Evolutionary conservation across 2,797 vertebrate genomes (phyloP).

Genomic region (Toxotes lorentzi): DNA sequence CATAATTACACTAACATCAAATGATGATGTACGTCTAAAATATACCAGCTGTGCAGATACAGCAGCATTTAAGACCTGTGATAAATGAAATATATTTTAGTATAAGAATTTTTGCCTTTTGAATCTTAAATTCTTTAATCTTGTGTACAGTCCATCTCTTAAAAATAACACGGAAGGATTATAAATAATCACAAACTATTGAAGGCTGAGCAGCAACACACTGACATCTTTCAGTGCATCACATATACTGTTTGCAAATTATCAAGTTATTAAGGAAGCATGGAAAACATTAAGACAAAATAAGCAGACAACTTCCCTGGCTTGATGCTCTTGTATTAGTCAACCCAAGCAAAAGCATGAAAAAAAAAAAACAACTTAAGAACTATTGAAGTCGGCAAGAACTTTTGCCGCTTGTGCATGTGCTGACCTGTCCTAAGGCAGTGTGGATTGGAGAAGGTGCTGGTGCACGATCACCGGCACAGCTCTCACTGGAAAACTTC

Average conservation of each 20-base stretch:
- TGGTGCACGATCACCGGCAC: constrained; percentile 37
- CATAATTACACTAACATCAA: background rate
- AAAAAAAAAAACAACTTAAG: constrained; percentile 9
- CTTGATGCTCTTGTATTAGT: background rate
- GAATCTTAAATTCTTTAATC: background rate
- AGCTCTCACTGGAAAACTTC: constrained; percentile 30
- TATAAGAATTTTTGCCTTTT: background rate
- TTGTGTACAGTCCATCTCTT: background rate
- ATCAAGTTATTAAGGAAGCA: background rate
- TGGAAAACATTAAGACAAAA: constrained; percentile 5
- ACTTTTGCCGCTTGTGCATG: background rate
- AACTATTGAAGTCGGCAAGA: background rate
- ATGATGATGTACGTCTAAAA: constrained; percentile 4
- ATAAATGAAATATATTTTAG: background rate
- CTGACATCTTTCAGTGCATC: background rate
- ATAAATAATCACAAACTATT: background rate
- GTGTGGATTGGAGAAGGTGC: constrained; percentile 78
- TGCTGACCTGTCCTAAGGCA: constrained; percentile 81
- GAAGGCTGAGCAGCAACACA: background rate
- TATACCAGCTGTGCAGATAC: background rate
- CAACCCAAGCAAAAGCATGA: background rate
- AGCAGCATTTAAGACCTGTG: background rate
- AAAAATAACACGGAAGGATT: background rate
- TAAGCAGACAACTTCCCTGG: background rate
- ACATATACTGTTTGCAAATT: background rate